Percentiles rank a stretch among this genome's conserved stretches.
Evolutionary conservation across 2,113 vertebrate genomes (phyloP).

Genomic region (Turdus rufiventris): DNA sequence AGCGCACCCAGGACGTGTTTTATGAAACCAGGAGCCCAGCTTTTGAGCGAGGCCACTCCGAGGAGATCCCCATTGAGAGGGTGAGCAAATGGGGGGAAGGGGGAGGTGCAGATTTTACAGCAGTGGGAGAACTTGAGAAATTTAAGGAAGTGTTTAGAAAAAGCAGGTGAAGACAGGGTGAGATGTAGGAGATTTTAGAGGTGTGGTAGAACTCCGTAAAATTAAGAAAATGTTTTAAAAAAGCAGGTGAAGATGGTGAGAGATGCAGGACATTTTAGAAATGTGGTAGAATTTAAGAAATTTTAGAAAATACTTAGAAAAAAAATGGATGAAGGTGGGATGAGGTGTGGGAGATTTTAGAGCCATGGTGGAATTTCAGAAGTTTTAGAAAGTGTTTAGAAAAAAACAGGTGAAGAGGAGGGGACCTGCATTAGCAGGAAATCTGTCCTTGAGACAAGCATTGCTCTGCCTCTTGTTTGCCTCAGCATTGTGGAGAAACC

Average conservation of each 20-base stretch:
- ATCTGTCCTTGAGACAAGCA: neutral
- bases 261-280: neutral
- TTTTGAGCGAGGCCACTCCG: slow-evolving; percentile 80
- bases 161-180: neutral
- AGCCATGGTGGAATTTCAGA: rapidly evolving
- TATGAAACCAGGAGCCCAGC: slow-evolving; percentile 70
- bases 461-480: neutral
- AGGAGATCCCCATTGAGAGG: slow-evolving; percentile 76
- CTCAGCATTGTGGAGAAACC: neutral
- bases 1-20: slow-evolving; percentile 78
- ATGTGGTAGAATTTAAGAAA: neutral
- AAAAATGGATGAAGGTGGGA: neutral
- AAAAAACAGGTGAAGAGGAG: no score
- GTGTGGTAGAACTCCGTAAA: neutral
- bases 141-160: neutral
- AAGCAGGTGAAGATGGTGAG: neutral
- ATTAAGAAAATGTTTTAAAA: neutral
- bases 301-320: neutral
- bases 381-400: neutral
- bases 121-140: neutral
- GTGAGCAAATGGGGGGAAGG: slow-evolving; percentile 9
- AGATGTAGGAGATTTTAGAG: neutral
- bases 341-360: neutral
- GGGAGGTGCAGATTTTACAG: neutral
- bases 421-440: neutral